These are phyloP conservation scores for Miichthys miiuy DNA, from an alignment of 2,797 vertebrate species.

Conservation along the genomic window DNA sequence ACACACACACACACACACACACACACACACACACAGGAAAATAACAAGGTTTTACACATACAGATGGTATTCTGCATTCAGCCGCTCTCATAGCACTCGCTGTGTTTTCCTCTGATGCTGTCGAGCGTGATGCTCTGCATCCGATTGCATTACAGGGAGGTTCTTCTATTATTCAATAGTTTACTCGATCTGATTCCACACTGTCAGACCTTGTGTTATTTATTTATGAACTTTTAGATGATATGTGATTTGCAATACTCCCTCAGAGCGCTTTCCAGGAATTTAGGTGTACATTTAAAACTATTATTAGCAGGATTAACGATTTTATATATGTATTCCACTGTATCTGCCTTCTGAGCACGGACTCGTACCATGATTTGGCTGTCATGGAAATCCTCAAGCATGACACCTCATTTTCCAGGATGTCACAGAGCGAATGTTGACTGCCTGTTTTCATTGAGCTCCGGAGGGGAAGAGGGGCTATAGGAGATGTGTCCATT, in stretches of 20 bases:
- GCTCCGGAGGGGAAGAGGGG: constrained; percentile 20
- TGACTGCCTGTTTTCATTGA: constrained; percentile 56
- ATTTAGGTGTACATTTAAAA: constrained; percentile 32
- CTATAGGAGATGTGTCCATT: constrained; percentile 51
- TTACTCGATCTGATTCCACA: constrained; percentile 68
- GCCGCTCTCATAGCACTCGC: constrained; percentile 51
- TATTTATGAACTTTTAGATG: constrained; percentile 66
- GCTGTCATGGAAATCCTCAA: constrained; percentile 52
- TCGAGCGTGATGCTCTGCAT: constrained; percentile 22
- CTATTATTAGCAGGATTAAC: constrained; percentile 11
- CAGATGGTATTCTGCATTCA: constrained; percentile 20
- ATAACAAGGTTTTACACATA: constrained; percentile 31
- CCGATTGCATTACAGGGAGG: constrained; percentile 56
- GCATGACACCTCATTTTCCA: constrained; percentile 65
- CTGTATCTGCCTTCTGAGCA: constrained; percentile 26
- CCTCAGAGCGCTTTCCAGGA: constrained; percentile 41
- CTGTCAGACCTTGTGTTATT: constrained; percentile 65
- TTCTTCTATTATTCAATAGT: constrained; percentile 74
- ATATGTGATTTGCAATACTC: constrained; percentile 53
- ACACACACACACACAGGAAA: neutral
- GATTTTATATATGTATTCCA: neutral
- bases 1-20: constrained; percentile 26
- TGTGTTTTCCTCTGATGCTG: constrained; percentile 22
- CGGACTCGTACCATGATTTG: constrained; percentile 35
- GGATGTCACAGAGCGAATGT: constrained; percentile 60